Conservation (phyloP, 53 echinoderm and acorn worm genomes). For the Echinarachnius parma region DNA sequence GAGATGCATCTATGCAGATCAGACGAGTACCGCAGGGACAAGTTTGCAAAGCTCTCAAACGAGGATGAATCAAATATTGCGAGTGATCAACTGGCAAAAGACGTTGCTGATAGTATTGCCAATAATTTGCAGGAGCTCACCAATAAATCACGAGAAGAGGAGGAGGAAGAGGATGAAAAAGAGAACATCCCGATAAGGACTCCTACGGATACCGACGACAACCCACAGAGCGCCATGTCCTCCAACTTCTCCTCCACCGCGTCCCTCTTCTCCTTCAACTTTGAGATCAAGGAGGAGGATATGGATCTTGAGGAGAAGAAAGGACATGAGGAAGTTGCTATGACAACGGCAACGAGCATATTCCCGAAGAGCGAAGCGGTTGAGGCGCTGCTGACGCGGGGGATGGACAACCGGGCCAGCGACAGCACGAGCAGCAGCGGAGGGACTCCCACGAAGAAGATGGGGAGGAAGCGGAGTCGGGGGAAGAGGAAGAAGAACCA, state of each 20-base stretch:
- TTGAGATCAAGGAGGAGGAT: conserved; percentile 59
- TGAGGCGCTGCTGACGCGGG: conserved; percentile 9
- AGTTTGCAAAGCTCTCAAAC: background rate
- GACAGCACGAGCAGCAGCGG: conserved; percentile 44
- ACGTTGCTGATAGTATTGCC: background rate
- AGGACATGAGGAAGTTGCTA: background rate
- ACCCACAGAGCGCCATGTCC: conserved; percentile 15
- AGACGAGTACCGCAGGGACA: too few relatives aligned
- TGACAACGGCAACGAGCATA: background rate
- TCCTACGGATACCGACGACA: conserved; percentile 31
- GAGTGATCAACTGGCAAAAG: background rate
- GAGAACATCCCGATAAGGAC: conserved; percentile 35
- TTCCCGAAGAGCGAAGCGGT: background rate
- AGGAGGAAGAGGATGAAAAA: conserved; percentile 20
- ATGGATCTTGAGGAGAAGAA: conserved; percentile 31
- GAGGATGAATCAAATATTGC: background rate
- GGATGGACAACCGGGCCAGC: conserved; percentile 34
- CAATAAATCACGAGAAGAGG: background rate
- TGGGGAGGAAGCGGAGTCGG: conserved; percentile 16
- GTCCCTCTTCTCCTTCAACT: conserved; percentile 62
- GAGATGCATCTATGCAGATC: conserved; percentile 42
- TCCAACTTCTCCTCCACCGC: conserved; percentile 28
- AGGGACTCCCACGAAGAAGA: conserved; percentile 35
- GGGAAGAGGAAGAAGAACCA: conserved; percentile 22
- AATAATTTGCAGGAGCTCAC: background rate